Conservation (phyloP, 1,140 invertebrate genomes). For the Aphidius gifuensis region DNA sequence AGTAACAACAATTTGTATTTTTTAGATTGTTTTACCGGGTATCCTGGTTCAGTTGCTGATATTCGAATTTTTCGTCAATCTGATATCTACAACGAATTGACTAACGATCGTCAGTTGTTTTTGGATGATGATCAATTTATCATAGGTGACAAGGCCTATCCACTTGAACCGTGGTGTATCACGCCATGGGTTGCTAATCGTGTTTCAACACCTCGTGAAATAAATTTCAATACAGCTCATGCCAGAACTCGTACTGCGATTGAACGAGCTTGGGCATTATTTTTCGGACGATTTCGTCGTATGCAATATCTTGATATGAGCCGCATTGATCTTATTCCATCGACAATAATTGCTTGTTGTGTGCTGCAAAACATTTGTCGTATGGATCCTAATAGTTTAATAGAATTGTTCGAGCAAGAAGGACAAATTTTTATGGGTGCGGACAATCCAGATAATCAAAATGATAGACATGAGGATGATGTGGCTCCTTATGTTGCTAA, state of each 20-base stretch:
- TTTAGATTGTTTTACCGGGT: constrained; percentile 30
- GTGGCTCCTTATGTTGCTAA: too few relatives aligned
- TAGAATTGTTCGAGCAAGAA: too few relatives aligned
- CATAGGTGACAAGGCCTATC: constrained; percentile 32
- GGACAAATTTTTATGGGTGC: too few relatives aligned
- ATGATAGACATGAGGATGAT: too few relatives aligned
- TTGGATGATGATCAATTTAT: constrained; percentile 20
- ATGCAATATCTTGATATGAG: constrained; percentile 18
- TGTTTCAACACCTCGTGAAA: constrained; percentile 24
- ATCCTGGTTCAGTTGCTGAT: constrained; percentile 35
- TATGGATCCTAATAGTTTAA: too few relatives aligned
- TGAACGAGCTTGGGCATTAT: constrained; percentile 27
- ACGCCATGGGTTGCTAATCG: constrained; percentile 33
- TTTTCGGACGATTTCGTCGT: constrained; percentile 28
- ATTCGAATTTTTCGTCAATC: constrained; percentile 29
- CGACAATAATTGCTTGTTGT: constrained; percentile 18
- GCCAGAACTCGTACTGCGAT: constrained; percentile 23
- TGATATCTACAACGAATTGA: constrained; percentile 8
- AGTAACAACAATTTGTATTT: constrained; percentile 27
- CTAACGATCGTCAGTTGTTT: constrained; percentile 2
- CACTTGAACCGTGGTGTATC: constrained; percentile 20
- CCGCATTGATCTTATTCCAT: neutral
- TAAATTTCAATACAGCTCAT: constrained; percentile 23
- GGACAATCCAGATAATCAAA: too few relatives aligned
- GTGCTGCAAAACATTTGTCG: constrained; percentile 19